phyloP scores from a whole-genome alignment of 2,797 vertebrate species.

The Liasis olivaceus region DNA sequence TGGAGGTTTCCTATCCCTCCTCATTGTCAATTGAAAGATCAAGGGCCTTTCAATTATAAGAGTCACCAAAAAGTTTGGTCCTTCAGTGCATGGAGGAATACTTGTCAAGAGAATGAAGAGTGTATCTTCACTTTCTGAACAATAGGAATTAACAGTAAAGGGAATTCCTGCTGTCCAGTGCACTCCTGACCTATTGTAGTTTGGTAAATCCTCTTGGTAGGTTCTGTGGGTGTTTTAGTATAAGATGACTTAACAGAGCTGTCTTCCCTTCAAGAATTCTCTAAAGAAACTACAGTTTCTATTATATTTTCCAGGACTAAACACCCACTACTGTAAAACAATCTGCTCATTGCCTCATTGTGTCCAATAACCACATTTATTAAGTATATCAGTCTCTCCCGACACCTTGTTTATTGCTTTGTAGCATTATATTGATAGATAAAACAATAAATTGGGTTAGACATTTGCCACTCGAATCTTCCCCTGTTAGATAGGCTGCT shows the following conservation, averaged over 20 bases:
- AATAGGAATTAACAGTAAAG: background rate
- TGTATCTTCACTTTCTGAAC: background rate
- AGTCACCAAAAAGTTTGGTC: background rate
- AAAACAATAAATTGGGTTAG: background rate
- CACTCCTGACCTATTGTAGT: background rate
- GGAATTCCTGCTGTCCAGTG: background rate
- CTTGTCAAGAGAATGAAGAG: background rate
- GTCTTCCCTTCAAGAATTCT: background rate
- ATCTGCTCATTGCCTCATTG: background rate
- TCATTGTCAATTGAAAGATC: background rate
- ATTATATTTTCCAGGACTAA: background rate
- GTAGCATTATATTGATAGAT: background rate
- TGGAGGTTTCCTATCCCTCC: background rate
- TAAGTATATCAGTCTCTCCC: background rate
- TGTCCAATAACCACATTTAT: constrained; percentile 3
- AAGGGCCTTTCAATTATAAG: background rate
- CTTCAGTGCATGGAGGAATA: background rate
- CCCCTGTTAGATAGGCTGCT: background rate
- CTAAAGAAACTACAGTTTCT: background rate
- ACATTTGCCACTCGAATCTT: background rate
- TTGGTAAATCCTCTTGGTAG: background rate
- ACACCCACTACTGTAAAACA: background rate
- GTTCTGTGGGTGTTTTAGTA: background rate
- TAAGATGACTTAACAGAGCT: background rate
- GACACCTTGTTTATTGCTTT: background rate